Base-by-base conservation (phyloP, 2,113 vertebrate species). In the Myxocyprinus asiaticus region DNA sequence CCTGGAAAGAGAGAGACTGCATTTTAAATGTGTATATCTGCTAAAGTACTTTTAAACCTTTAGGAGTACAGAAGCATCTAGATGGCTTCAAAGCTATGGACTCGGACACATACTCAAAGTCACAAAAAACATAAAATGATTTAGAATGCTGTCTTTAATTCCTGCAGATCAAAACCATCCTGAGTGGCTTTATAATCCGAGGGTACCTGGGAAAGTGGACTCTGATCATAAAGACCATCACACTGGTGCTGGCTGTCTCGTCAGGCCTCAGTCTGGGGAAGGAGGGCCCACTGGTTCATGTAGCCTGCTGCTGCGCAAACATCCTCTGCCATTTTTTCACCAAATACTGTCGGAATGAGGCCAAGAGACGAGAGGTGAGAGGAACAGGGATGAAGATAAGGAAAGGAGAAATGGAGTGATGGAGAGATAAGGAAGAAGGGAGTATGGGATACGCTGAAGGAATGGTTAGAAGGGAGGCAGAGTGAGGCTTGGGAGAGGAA, bases 141-240 rank as follows among this genome's bases (percentile, higher is more conserved):
- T 33, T 33, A 33, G 3, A 33, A 33, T 33, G 22, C 22, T 33
- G 22, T 33, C 22, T 56, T 8, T 69, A 6, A 63, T 17, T 59
- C 33, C 47, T 43, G 56, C 93, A 99, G 98, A 99, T 99, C 85
- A 99, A 99, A 91, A 99, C 97, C 76, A 99, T 99, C 90, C 92
- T 99, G 80, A 98, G 96, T 67, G 97, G 97, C 67, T 98, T 99
- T 90, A 98, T 98, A 90, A 98, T 99, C 89, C 94, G 97, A 6
- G 97, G 97, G 82, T 99, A 98, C 92, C 90, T 99, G 87, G 97
- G 97, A 69, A 98, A 98, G 87, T 99, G 97, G 97, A 99, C 98
- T 0, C 88, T 99, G 79, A 89, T 98, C 82, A 95, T 97, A 85
- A 99, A 99, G 92, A 98, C 97, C 53, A 90, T 99, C 89, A 99